Evolutionary conservation across 2,888 invertebrate species (phyloP).

Genomic region (Tipula lateralis): DNA sequence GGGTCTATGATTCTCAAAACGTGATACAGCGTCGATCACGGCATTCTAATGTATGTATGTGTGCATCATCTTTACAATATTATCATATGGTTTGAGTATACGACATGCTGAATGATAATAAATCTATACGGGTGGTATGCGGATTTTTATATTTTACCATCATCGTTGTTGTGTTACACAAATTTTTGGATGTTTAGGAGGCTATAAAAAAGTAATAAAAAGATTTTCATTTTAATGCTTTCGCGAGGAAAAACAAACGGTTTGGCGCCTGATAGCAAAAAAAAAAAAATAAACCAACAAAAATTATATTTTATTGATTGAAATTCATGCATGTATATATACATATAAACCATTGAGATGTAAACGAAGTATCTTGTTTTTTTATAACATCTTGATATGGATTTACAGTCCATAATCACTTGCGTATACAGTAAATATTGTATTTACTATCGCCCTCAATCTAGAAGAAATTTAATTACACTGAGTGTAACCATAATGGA

Average conservation of each 20-base stretch:
- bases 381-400: too few relatives aligned
- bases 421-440: too few relatives aligned
- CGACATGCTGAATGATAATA: neutral
- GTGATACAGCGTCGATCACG: too few relatives aligned
- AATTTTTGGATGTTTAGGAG: neutral
- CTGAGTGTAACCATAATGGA: too few relatives aligned
- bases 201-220: slow-evolving; percentile 13
- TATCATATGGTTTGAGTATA: neutral
- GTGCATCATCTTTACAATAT: too few relatives aligned
- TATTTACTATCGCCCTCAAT: too few relatives aligned
- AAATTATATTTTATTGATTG: neutral
- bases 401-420: neutral
- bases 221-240: neutral
- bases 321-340: neutral
- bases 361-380: neutral
- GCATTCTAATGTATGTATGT: too few relatives aligned
- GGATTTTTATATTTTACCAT: neutral
- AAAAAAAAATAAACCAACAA: neutral
- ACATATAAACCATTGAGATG: neutral
- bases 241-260: neutral
- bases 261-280: neutral
- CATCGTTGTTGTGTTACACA: neutral
- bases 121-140: neutral
- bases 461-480: too few relatives aligned
- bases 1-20: too few relatives aligned